Base-by-base conservation (phyloP, 2,797 vertebrate genomes). In the Sternarchorhynchus goeldii region DNA sequence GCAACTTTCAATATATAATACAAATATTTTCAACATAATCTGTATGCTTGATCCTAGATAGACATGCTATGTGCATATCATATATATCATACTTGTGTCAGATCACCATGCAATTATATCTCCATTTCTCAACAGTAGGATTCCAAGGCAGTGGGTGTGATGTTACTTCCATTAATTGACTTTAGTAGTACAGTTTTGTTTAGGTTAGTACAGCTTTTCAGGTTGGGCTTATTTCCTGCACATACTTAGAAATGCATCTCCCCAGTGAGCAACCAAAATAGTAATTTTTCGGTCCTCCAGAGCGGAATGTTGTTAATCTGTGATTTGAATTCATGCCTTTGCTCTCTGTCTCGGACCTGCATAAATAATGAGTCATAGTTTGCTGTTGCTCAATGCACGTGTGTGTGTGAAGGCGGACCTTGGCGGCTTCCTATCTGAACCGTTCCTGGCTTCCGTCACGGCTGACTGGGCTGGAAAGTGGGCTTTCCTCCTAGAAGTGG, bases 371-470 rank as follows among this genome's bases (percentile, higher is more conserved):
- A 58, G 4, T 18, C 50, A 39, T n/a, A 16, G 14, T 16, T 39
- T 21, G 14, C 53, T 14, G 20, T 25, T 78, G 6, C 73, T 59
- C 65, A 53, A 60, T 79, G 70, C 73, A 73, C 76, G 53, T 79
- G 85, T 74, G 50, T 81, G 72, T 73, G 68, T 66, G 70, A 85
- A 82, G 63, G 67, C 14, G 1, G 14, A 79, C 32, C 4, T 80
- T 55, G 58, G 58, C 83, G 64, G 75, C 68, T n/a, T 65, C 78
- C 63, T 78, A 85, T 81, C 79, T 82, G 76, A 85, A 86, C 86
- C 83, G 82, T 86, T 84, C 76, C 76, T 79, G 50, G 76, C 75
- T 80, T 85, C 72, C 81, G 60, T 57, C 80, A 79, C 76, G 62
- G 53, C 31, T 21, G 4, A 64, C 68, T 25, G 31, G 56, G 31